Evolutionary conservation across 2,797 vertebrate genomes (phyloP), one percentile per base, ranked within the genome.

Genomic region (Melanotaenia parkinsoni): DNA sequence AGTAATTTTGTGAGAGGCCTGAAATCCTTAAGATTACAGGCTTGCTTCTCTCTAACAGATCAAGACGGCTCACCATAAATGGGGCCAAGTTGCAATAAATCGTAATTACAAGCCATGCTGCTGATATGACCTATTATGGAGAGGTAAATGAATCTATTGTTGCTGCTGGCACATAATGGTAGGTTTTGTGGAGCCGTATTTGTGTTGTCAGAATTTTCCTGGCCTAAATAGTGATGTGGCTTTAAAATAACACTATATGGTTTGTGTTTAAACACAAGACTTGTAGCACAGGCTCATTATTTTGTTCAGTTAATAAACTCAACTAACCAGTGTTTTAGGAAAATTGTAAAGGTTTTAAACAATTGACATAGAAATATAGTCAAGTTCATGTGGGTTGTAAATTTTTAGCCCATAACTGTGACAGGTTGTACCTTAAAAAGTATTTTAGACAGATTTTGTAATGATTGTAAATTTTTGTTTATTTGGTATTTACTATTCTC

Each of bases 91-190:
- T 50, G 59, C 72, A 58, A 85, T 91, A 89, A 92, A 91, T 83
- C 90, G 37, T 90, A 85, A 90, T 92, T 90, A 89, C n/a, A 51
- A 67, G 76, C 33, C 22, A 0, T 13, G 68, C 80, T 62, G 70
- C 81, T 79, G 83, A 84, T 76, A 72, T 73, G 51, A 76, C 86
- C 87, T 85, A 77, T 79, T 92, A 91, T 81, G 82, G 85, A 82
- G 72, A 67, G 30, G 38, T 84, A 64, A 80, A 89, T 80, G 75
- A 75, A 77, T 70, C 69, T 61, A 26, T 74, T 90, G 77, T 87
- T 80, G 76, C 74, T 81, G 79, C 71, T 83, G 83, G 76, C 59
- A 57, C 33, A 35, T 71, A 70, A 86, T 70, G 56, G 79, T 74
- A 74, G 61, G 74, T 26, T 72, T 58, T 45, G 30, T 74, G 59